A percentile compares a stretch with the other conserved stretches of the same genome.
phyloP scores from a whole-genome alignment of 2,797 vertebrate genomes.

The Enteromius paludinosus region DNA sequence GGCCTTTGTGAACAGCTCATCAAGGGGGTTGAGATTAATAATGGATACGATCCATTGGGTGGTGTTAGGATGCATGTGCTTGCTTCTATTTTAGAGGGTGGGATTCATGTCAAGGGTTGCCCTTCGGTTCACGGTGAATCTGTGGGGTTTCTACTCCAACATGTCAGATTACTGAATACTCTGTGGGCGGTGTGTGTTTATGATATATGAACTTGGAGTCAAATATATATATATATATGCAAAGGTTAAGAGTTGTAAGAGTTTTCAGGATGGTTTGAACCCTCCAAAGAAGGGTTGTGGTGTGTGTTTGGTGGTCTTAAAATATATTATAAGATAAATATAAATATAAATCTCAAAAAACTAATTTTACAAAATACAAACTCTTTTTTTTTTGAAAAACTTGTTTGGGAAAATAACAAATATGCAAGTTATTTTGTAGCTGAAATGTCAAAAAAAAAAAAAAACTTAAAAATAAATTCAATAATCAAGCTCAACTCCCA shows the following conservation, averaged over 20 bases:
- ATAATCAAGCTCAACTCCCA: background rate
- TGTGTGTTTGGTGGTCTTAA: background rate
- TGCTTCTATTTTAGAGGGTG: constrained; percentile 6
- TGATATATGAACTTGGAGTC: background rate
- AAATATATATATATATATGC: background rate
- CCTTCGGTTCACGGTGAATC: background rate
- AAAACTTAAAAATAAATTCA: background rate
- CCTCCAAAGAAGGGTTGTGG: background rate
- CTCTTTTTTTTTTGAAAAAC: too few species aligned
- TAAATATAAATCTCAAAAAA: too few species aligned
- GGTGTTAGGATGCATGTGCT: background rate
- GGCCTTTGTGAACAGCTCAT: constrained; percentile 38
- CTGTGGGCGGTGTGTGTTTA: background rate
- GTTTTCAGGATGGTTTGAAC: too few species aligned
- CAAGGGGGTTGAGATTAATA: background rate
- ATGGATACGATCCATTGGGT: background rate
- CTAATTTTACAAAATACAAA: background rate
- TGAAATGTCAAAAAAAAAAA: background rate
- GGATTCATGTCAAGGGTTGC: background rate
- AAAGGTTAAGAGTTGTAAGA: background rate
- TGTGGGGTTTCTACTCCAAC: background rate
- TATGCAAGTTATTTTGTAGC: background rate
- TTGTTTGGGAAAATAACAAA: background rate
- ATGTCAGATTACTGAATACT: background rate
- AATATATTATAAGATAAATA: background rate